phyloP scores from a whole-genome alignment of 2,888 invertebrate species.

The Hemaris fuciformis region DNA sequence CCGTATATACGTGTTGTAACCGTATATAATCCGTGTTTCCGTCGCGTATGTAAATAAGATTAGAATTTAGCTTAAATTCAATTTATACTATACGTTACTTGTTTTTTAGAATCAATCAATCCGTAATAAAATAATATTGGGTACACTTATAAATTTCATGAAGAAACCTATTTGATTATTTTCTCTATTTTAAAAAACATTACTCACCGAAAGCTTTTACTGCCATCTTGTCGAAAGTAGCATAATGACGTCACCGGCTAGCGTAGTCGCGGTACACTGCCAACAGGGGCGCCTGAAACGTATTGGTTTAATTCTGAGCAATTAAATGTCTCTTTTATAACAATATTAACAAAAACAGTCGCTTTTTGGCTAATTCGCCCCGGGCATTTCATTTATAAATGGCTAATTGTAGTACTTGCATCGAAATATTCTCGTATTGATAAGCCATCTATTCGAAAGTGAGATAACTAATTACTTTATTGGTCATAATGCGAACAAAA shows the following conservation, averaged over 20 bases:
- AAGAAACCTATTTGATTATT: too few relatives aligned
- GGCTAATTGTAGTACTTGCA: background rate
- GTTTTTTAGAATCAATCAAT: too few relatives aligned
- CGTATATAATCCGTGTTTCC: too few relatives aligned
- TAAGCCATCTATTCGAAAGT: background rate
- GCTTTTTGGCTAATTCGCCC: background rate
- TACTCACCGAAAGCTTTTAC: background rate
- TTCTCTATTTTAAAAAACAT: too few relatives aligned
- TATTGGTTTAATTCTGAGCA: background rate
- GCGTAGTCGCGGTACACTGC: background rate
- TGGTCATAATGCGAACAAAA: background rate
- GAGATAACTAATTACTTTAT: background rate
- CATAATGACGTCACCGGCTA: background rate
- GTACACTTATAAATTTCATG: too few relatives aligned
- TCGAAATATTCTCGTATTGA: background rate
- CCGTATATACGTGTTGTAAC: too few relatives aligned
- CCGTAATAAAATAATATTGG: too few relatives aligned
- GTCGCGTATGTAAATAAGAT: too few relatives aligned
- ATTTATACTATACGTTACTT: too few relatives aligned
- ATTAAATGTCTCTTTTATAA: background rate
- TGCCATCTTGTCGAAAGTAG: background rate
- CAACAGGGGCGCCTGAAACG: background rate
- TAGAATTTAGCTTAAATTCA: too few relatives aligned
- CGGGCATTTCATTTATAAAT: background rate
- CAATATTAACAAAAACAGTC: background rate